Percentiles rank a stretch among this genome's conserved stretches.
Conservation (phyloP, 2,888 invertebrate species). For the Melanophora roralis region DNA sequence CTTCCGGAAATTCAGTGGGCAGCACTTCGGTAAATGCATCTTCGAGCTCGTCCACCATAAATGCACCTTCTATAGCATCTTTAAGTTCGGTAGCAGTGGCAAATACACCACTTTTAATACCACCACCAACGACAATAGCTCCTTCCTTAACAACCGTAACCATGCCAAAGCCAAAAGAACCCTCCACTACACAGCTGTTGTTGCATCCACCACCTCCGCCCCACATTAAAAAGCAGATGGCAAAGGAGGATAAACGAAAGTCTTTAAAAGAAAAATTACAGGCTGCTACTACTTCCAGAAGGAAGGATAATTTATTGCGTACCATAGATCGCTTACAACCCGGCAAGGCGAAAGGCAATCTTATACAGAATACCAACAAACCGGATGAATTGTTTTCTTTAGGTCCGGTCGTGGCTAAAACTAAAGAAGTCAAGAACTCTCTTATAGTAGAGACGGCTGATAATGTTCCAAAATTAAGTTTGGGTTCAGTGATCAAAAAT, state of each 20-base stretch:
- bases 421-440: conserved; percentile 80
- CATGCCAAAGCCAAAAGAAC: conserved; percentile 73
- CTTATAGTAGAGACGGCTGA: conserved; percentile 81
- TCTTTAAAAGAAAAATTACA: conserved; percentile 76
- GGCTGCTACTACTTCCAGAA: conserved; percentile 76
- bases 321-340: conserved; percentile 91
- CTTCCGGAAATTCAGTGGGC: conserved; percentile 73
- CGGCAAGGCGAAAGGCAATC: conserved; percentile 91
- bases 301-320: conserved; percentile 84
- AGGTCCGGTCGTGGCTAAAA: conserved; percentile 76
- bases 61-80: conserved; percentile 65
- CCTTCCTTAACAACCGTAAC: conserved; percentile 62
- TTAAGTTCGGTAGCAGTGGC: conserved; percentile 64
- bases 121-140: conserved; percentile 60
- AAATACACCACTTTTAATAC: conserved; percentile 63
- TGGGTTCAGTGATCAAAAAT: conserved; percentile 88
- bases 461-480: conserved; percentile 87
- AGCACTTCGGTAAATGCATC: conserved; percentile 75
- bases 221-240: conserved; percentile 75
- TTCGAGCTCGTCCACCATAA: conserved; percentile 68
- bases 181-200: conserved; percentile 73
- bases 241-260: conserved; percentile 77
- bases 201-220: conserved; percentile 76
- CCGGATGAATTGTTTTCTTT: conserved; percentile 80
- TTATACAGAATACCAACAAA: conserved; percentile 83